These are phyloP conservation scores for Drosophila repleta DNA, from an alignment of 1,140 invertebrate species.

Conservation along the genomic window DNA sequence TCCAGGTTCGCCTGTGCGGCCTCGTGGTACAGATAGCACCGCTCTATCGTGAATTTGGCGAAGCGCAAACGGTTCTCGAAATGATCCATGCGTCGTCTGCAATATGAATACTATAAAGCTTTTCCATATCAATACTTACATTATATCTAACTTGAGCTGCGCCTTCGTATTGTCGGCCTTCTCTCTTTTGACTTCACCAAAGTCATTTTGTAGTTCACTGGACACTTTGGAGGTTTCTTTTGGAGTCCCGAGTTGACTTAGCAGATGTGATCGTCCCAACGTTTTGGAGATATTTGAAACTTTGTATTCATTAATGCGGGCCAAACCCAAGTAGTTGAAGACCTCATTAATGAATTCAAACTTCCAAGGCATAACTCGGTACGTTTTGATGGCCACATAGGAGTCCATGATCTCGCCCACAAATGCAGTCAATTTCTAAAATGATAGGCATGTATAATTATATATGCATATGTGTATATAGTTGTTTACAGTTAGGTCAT, in stretches of 20 bases:
- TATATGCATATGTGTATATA: background rate
- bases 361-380: constrained; percentile 79
- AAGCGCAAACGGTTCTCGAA: constrained; percentile 65
- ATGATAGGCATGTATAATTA: background rate
- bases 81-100: constrained; percentile 47
- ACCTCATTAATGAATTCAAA: constrained; percentile 82
- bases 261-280: constrained; percentile 41
- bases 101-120: background rate
- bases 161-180: constrained; percentile 34
- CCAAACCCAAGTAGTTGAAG: constrained; percentile 73
- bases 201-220: background rate
- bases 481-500: constrained; percentile 28
- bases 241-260: constrained; percentile 43
- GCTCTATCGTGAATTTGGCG: constrained; percentile 65
- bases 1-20: constrained; percentile 62
- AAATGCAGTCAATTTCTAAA: constrained; percentile 56
- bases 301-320: constrained; percentile 68
- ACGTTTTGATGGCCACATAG: constrained; percentile 69
- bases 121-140: background rate
- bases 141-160: constrained; percentile 50
- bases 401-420: constrained; percentile 73
- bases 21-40: constrained; percentile 72
- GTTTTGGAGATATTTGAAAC: constrained; percentile 42
- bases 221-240: background rate
- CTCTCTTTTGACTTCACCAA: background rate